phyloP scores from a whole-genome alignment of 2,888 invertebrate species.

The Caradrina kadenii region DNA sequence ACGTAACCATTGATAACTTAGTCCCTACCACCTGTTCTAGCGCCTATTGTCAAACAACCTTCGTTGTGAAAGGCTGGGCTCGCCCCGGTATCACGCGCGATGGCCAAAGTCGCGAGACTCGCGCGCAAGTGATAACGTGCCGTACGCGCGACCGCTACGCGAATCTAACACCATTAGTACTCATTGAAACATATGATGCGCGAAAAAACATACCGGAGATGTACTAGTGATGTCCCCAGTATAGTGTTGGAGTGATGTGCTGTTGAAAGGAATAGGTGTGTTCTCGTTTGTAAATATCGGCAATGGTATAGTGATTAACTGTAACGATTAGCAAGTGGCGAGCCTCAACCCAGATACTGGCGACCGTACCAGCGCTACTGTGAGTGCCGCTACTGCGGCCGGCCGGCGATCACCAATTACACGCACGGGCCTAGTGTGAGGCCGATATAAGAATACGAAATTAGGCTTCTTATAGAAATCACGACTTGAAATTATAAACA shows the following conservation, averaged over 20 bases:
- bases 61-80: slow-evolving; percentile 62
- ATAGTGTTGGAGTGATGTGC: slow-evolving; percentile 26
- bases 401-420: slow-evolving; percentile 11
- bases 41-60: slow-evolving; percentile 55
- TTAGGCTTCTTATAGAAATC: not conserved
- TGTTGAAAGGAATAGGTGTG: slow-evolving; percentile 43
- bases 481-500: no score
- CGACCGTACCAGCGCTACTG: not conserved
- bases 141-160: slow-evolving; percentile 4
- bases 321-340: slow-evolving; percentile 35
- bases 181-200: slow-evolving; percentile 36
- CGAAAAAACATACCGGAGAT: not conserved
- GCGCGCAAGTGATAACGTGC: slow-evolving; percentile 51
- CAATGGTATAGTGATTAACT: slow-evolving; percentile 45
- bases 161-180: slow-evolving; percentile 6
- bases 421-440: slow-evolving; percentile 2
- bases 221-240: slow-evolving; percentile 14
- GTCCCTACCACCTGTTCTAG: slow-evolving; percentile 40
- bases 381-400: slow-evolving; percentile 24
- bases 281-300: slow-evolving; percentile 34
- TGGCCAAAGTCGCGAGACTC: slow-evolving; percentile 54
- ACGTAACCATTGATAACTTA: slow-evolving; percentile 52
- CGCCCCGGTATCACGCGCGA: slow-evolving; percentile 43
- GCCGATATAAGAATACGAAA: not conserved
- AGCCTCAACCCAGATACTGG: slow-evolving; percentile 34